Evolutionary conservation across 2,888 invertebrate species (phyloP).

Genomic region (Spilosoma lubricipeda): DNA sequence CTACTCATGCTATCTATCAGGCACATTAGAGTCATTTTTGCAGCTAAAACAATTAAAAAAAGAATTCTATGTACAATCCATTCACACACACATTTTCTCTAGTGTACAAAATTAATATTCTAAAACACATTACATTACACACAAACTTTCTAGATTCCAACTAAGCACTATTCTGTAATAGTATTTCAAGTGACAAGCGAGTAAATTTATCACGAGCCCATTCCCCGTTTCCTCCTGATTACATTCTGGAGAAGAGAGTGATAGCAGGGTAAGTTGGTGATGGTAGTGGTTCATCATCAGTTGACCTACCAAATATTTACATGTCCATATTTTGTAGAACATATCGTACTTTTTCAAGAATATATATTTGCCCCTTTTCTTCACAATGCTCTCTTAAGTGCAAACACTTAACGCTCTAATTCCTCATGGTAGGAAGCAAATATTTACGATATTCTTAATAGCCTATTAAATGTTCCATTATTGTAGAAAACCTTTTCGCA

Average conservation of each 20-base stretch:
- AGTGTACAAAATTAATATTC: too few relatives aligned
- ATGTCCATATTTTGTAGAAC: neutral
- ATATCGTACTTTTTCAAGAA: neutral
- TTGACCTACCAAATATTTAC: neutral
- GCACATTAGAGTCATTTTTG: too few relatives aligned
- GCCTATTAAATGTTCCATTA: conserved; percentile 20
- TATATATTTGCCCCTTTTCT: neutral
- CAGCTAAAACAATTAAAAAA: too few relatives aligned
- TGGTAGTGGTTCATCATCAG: neutral
- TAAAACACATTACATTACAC: too few relatives aligned
- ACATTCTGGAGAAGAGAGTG: neutral
- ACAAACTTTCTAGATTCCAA: too few relatives aligned
- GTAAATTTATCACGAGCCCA: neutral
- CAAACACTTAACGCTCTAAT: conserved; percentile 16
- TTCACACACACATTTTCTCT: too few relatives aligned
- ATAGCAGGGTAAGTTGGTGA: too few relatives aligned
- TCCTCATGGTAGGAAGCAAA: conserved; percentile 13
- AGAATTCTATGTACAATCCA: too few relatives aligned
- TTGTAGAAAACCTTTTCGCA: conserved; percentile 7
- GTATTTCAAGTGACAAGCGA: neutral
- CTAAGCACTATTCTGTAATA: neutral
- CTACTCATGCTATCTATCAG: too few relatives aligned
- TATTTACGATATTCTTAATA: conserved; percentile 20
- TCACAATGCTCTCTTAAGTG: conserved; percentile 22
- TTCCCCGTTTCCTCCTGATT: neutral